Conservation (phyloP, 2,113 vertebrate species). For the Anas platyrhynchos region DNA sequence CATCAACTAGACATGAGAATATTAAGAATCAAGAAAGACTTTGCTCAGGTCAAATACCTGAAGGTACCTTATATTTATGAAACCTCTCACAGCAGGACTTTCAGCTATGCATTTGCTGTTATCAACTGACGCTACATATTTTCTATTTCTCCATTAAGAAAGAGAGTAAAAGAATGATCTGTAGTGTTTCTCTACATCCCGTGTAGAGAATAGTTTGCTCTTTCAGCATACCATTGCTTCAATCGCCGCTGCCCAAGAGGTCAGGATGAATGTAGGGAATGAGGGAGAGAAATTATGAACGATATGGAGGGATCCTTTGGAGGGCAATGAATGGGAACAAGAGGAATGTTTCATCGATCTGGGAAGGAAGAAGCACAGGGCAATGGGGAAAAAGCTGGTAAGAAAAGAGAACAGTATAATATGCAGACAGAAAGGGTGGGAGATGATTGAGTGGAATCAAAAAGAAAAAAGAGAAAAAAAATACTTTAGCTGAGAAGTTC, state of each 20-base stretch:
- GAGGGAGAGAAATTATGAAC: neutral
- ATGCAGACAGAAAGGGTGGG: neutral
- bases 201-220: slow-evolving; percentile 15
- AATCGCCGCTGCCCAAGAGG: slow-evolving; percentile 10
- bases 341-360: neutral
- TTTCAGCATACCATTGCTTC: slow-evolving; percentile 12
- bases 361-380: slow-evolving; percentile 7
- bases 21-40: neutral
- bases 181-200: neutral
- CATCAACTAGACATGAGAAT: neutral
- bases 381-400: neutral
- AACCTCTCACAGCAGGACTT: slow-evolving; percentile 4
- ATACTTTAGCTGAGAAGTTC: slow-evolving; percentile 12
- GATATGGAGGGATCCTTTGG: neutral
- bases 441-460: neutral
- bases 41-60: neutral
- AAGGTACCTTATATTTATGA: neutral
- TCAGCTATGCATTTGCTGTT: neutral
- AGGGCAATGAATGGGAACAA: slow-evolving; percentile 4
- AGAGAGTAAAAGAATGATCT: slow-evolving; percentile 1
- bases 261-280: neutral
- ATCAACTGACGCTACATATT: neutral
- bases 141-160: slow-evolving; percentile 27
- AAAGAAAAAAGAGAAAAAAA: neutral
- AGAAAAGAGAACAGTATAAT: neutral